Evolutionary conservation across 1,140 invertebrate species (phyloP).

Genomic region (Temnothorax longispinosus): DNA sequence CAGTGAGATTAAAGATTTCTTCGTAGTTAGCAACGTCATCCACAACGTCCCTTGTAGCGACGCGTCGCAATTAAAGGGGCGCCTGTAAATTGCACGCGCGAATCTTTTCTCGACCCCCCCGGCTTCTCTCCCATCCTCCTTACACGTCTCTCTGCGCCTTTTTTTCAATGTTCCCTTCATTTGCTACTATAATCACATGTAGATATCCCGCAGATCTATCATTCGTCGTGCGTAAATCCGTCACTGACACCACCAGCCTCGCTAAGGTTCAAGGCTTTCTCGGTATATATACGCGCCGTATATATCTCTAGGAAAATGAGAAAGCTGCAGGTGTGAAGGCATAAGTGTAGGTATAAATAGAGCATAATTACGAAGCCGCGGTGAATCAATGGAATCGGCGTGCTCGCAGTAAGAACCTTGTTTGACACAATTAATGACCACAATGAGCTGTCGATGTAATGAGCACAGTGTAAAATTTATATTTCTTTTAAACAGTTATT

Average conservation of each 20-base stretch:
- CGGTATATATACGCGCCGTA: neutral
- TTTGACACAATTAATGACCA: constrained; percentile 60
- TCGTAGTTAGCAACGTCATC: neutral
- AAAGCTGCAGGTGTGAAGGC: constrained; percentile 31
- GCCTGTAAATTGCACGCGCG: constrained; percentile 77
- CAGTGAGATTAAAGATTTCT: neutral
- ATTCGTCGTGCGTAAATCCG: constrained; percentile 49
- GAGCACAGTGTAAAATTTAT: neutral
- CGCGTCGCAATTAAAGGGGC: constrained; percentile 79
- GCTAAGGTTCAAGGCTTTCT: constrained; percentile 65
- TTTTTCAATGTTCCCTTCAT: constrained; percentile 63
- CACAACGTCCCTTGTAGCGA: constrained; percentile 38
- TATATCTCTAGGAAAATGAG: constrained; percentile 65
- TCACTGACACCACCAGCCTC: neutral
- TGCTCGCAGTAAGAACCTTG: constrained; percentile 19
- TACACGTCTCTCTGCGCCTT: constrained; percentile 14
- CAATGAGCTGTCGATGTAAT: neutral
- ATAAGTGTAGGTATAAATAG: constrained; percentile 64
- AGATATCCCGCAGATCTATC: constrained; percentile 63
- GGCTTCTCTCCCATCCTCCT: constrained; percentile 47
- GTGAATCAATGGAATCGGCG: constrained; percentile 37
- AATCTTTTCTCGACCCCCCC: constrained; percentile 52
- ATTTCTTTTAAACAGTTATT: neutral
- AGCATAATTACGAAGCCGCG: constrained; percentile 61
- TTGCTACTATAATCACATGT: constrained; percentile 55